Evolutionary conservation across 1,140 invertebrate species (phyloP).

Genomic region (Lordiphosa stackelbergi): DNA sequence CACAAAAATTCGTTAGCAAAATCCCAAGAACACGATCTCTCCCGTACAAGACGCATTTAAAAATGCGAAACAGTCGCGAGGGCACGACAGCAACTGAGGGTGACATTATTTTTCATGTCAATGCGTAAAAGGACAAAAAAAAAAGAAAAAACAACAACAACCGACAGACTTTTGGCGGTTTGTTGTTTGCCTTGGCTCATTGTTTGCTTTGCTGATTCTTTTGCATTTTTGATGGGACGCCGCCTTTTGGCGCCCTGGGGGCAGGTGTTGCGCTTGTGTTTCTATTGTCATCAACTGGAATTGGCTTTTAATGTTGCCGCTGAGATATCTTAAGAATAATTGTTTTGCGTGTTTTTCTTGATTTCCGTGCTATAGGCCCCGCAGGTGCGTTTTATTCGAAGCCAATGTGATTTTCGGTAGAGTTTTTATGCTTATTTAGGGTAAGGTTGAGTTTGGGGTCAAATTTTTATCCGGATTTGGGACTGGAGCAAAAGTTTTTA

Average conservation of each 20-base stretch:
- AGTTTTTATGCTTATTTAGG: conserved; percentile 56
- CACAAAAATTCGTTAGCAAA: conserved; percentile 57
- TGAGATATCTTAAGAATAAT: conserved; percentile 77
- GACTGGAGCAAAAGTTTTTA: conserved; percentile 10
- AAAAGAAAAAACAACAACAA: conserved; percentile 25
- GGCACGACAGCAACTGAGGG: conserved; percentile 36
- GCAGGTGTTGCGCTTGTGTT: conserved; percentile 69
- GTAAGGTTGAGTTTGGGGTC: conserved; percentile 16
- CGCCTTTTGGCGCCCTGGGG: conserved; percentile 37
- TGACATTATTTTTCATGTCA: conserved; percentile 77
- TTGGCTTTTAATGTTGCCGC: conserved; percentile 77
- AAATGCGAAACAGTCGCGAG: conserved; percentile 27
- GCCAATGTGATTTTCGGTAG: conserved; percentile 27
- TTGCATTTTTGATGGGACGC: conserved; percentile 62
- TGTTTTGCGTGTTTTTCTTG: conserved; percentile 76
- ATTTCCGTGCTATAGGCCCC: conserved; percentile 50
- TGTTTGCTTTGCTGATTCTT: conserved; percentile 70
- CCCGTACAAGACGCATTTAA: conserved; percentile 31
- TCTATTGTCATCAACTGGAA: conserved; percentile 77
- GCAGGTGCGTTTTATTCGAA: conserved; percentile 59
- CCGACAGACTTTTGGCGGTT: conserved; percentile 47
- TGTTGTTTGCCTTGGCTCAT: conserved; percentile 25
- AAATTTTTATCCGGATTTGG: conserved; percentile 1
- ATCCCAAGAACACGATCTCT: conserved; percentile 33
- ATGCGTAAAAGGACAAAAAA: conserved; percentile 56